These are phyloP conservation scores for Dipus sagitta DNA, from an alignment of 2,797 vertebrate species.

Conservation along the genomic window DNA sequence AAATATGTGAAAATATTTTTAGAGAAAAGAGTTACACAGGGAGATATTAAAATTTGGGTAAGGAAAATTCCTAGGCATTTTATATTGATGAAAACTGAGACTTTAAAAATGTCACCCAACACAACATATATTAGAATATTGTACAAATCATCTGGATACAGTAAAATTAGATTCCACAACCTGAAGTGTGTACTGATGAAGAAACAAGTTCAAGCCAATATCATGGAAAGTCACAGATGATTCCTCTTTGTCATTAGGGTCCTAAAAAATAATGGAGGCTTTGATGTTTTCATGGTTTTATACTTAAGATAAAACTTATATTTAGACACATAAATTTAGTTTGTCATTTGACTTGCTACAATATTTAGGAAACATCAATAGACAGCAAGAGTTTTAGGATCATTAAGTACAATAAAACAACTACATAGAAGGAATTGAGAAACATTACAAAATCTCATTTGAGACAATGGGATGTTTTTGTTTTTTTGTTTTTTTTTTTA, in stretches of 20 bases:
- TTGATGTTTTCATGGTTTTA: not conserved
- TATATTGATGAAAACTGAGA: not conserved
- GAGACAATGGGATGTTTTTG: not conserved
- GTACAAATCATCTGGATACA: not conserved
- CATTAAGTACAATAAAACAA: not conserved
- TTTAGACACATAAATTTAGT: not conserved
- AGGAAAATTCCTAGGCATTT: not conserved
- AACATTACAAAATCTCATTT: not conserved
- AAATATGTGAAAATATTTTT: conserved; percentile 18
- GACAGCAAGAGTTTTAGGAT: not conserved
- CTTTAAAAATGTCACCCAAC: not conserved
- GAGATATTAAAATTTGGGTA: not conserved
- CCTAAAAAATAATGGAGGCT: not conserved
- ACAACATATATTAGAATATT: not conserved
- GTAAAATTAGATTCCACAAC: not conserved
- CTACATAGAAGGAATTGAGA: not conserved
- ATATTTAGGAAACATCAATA: not conserved
- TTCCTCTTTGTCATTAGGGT: not conserved
- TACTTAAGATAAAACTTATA: not conserved
- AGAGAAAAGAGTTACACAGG: not conserved
- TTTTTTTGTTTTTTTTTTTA: no score
- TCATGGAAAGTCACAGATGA: not conserved
- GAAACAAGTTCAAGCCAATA: not conserved
- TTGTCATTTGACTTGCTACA: not conserved
- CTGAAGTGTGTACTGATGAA: not conserved